Evolutionary conservation across 2,797 vertebrate genomes (phyloP), one percentile per base, ranked within the genome.

Genomic region (Hydrophis major): DNA sequence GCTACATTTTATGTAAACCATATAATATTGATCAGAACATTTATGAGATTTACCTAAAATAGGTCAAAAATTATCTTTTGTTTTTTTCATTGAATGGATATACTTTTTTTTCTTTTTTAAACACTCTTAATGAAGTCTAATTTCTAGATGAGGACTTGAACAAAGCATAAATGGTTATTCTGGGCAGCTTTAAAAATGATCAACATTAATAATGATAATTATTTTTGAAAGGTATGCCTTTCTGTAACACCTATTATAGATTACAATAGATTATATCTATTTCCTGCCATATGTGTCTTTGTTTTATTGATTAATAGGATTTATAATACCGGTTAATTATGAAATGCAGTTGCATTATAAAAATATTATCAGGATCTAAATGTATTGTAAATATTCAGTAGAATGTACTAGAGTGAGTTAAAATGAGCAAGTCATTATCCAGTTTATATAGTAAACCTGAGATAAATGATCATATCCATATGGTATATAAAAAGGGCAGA

Each of bases 151-250:
- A 59, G 27, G 92, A 94, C 94, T 96, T 91, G 93, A 94, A 86
- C 18, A 32, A 88, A 88, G 8, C 32, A 59, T 88, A 88, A 2
- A 18, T 42, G 56, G 18, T 59, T 2, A 60, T 6, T 13, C 18
- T 88, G 56, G 10, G 61, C 92, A 83, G 91, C 91, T 93, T 96
- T 95, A 95, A 90, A 95, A 96, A 95, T 95, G 95, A 96, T 96
- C 91, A 96, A 94, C 95, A 59, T 95, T 95, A 96, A 96, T 96
- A 96, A 13, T 16, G 90, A 90, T 87, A 94, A 92, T 92, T 94
- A 47, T 28, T 86, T 86, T 42, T 89, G 28, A 10, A 56, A 59
- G 88, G 1, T 56, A 2, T 78, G 69, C 32, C 32, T 42, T 53
- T 78, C 69, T 42, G 18, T 37, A 42, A 42, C 10, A 63, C 42